Evolutionary conservation across 2,113 vertebrate genomes (phyloP), one percentile per base, ranked within the genome.

Genomic region (Pachyramphus minor): DNA sequence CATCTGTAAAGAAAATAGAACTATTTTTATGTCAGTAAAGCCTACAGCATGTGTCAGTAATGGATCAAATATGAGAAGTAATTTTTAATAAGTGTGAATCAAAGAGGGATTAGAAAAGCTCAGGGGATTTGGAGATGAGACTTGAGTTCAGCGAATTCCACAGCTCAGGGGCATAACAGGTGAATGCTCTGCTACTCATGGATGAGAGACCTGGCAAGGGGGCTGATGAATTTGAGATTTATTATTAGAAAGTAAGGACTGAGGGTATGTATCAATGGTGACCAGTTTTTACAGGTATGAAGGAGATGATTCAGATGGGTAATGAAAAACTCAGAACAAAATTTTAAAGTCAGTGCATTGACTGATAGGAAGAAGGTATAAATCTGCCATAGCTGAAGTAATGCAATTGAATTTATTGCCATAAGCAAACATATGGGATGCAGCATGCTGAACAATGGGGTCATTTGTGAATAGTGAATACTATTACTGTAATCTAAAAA

Each of bases 151-250:
- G 96, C 96, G 96, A 97, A 97, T 97, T 97, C 97, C 96, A 95
- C 47, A 90, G 92, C 94, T 97, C 60, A 60, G 93, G 95, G 96
- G 72, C 81, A 90, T 87, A 93, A 87, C 91, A 97, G 95, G 96
- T 98, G 97, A 97, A 97, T 96, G 98, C 96, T 98, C 97, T 95
- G 91, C 85, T 97, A 93, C 97, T 86, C 97, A 96, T 93, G 96
- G 94, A 94, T 97, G 95, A 98, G 94, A 97, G 84, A 81, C 90
- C 89, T 95, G 94, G 98, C 97, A 97, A 97, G 86, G 92, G 78
- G 89, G 71, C 79, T 98, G 98, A 98, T 97, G 97, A 97, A 97
- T 97, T 97, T 97, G 94, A 97, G 97, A 97, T 98, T 98, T 98
- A 98, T 97, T 98, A 96, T 97, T 97, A 96, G 95, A 97, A 97